These are phyloP conservation scores for Galaxias olidus DNA, from an alignment of 2,797 vertebrate genomes.

Conservation along the genomic window DNA sequence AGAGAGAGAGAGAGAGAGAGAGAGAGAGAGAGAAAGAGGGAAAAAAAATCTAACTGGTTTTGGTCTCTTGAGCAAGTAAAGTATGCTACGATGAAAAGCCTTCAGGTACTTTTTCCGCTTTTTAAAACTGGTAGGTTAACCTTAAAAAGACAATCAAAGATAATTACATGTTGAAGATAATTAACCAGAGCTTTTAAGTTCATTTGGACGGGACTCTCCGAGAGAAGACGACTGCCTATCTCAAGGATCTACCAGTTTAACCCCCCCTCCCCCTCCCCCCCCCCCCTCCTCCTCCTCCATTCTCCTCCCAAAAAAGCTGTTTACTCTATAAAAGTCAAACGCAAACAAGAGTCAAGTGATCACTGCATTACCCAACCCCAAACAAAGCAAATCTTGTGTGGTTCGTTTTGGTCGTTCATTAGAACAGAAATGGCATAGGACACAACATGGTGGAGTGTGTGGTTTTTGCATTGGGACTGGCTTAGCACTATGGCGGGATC, in stretches of 20 bases:
- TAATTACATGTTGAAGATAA: constrained; percentile 75
- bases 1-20: constrained; percentile 42
- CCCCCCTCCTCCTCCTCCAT: constrained; percentile 21
- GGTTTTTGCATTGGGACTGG: constrained; percentile 46
- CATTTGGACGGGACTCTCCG: constrained; percentile 47
- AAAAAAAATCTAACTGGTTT: constrained; percentile 64
- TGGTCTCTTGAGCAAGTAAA: constrained; percentile 71
- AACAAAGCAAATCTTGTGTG: constrained; percentile 55
- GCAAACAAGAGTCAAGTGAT: constrained; percentile 62
- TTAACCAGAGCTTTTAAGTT: constrained; percentile 63
- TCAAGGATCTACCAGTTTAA: constrained; percentile 25
- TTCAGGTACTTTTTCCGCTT: constrained; percentile 68
- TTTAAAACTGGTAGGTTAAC: constrained; percentile 62
- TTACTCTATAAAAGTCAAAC: constrained; percentile 58
- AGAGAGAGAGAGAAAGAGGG: constrained; percentile 12
- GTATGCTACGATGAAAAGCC: constrained; percentile 67
- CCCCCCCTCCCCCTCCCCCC: constrained; percentile 27
- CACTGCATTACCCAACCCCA: constrained; percentile 48
- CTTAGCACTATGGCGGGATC: constrained; percentile 40
- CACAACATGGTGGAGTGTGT: constrained; percentile 44
- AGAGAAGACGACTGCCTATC: constrained; percentile 55
- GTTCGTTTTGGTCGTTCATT: too few relatives aligned
- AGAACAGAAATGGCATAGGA: too few relatives aligned
- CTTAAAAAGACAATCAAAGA: constrained; percentile 60
- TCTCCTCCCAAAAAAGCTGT: not conserved